Conservation (phyloP, 2,797 vertebrate genomes). For the Pseudopleuronectes americanus region DNA sequence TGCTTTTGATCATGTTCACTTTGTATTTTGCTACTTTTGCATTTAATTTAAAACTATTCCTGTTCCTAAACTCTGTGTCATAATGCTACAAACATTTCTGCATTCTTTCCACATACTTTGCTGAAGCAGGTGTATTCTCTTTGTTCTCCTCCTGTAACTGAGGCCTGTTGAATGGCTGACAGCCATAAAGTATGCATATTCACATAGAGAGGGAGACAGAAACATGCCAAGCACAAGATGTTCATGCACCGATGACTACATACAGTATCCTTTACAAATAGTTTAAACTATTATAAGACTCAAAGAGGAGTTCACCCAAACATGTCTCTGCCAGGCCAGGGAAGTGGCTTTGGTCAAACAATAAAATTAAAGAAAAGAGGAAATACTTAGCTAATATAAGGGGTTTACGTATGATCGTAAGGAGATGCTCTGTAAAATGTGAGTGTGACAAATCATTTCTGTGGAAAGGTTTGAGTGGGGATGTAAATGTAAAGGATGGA, state of each 20-base stretch:
- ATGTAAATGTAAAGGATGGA: constrained; percentile 16
- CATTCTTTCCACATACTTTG: neutral
- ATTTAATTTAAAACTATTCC: too few relatives aligned
- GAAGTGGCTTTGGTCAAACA: neutral
- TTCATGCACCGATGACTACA: neutral
- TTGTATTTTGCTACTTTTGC: too few relatives aligned
- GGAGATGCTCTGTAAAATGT: neutral
- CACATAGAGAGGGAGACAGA: constrained; percentile 6
- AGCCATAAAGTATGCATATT: constrained; percentile 57
- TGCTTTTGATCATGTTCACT: too few relatives aligned
- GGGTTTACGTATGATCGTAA: too few relatives aligned
- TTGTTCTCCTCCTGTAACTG: neutral
- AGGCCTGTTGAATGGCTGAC: constrained; percentile 53
- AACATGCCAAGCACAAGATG: neutral
- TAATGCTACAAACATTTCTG: neutral
- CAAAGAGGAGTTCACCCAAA: too few relatives aligned
- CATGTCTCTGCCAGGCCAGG: neutral
- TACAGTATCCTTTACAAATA: constrained; percentile 2
- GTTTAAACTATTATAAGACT: neutral
- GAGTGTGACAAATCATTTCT: constrained; percentile 1
- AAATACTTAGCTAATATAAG: too few relatives aligned
- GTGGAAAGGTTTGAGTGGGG: neutral
- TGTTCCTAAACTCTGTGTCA: too few relatives aligned
- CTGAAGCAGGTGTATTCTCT: neutral
- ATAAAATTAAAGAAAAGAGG: too few relatives aligned